These are phyloP conservation scores for Gorilla gorilla DNA, from an alignment of 2,113 vertebrate genomes.

Conservation along the genomic window DNA sequence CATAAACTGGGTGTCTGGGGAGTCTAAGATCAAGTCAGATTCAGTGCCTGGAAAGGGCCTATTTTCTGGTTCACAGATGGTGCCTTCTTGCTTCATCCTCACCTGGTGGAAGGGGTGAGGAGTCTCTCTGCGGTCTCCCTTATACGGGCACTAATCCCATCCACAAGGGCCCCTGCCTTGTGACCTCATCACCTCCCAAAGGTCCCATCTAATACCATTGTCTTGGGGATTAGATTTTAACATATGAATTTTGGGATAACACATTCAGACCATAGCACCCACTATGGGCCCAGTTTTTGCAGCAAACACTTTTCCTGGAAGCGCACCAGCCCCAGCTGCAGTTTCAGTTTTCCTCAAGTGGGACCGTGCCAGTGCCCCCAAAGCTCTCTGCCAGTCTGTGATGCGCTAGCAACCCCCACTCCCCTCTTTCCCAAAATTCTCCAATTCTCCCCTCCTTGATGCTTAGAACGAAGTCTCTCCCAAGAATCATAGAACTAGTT, in stretches of 20 bases:
- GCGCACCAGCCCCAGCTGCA: accelerated
- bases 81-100: background rate
- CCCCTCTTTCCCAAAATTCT: background rate
- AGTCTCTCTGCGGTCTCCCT: background rate
- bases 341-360: background rate
- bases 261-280: no score
- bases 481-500: background rate
- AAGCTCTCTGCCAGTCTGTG: background rate
- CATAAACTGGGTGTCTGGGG: no score
- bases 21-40: background rate
- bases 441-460: accelerated
- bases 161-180: background rate
- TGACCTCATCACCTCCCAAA: background rate
- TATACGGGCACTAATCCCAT: background rate
- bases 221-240: background rate
- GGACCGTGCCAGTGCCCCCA: accelerated
- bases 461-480: background rate
- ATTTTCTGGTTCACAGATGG: background rate
- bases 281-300: background rate
- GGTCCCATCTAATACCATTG: background rate
- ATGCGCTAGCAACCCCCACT: background rate
- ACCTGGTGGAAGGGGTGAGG: background rate
- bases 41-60: background rate
- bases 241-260: no score
- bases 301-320: accelerated